Base-by-base conservation (phyloP, 2,888 invertebrate genomes). In the Brassicogethes aeneus region DNA sequence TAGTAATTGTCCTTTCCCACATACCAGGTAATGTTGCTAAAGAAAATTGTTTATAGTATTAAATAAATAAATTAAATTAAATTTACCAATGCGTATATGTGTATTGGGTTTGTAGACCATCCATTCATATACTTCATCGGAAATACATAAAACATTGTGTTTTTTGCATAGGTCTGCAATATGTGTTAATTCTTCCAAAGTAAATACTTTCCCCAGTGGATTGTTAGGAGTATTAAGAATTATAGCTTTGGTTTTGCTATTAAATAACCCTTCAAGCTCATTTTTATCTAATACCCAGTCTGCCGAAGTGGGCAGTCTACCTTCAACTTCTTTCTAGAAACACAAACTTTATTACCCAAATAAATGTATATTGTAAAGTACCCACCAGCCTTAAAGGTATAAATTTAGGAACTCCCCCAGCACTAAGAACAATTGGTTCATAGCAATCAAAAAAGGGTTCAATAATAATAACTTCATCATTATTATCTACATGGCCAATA, bases 41-140 rank as follows among this genome's bases (percentile, higher is more conserved):
- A 52, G 54, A 32, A 32, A 42, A 39, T 17, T 17, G 16, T 37
- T 17, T 15, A 17, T n/a, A 35, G 2, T 17, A n/a, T n/a, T n/a
- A n/a, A n/a, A n/a, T n/a, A n/a, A n/a, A n/a, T n/a, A n/a, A 17
- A 32, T 32, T 32, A 10, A 5, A 32, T 41, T 12, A 32, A 32
- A 45, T 17, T 43, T 64, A 88, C 95, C 94, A 44, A 97, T 96
- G 63, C 95, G 78, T 44, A 95, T 79, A 66, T 96, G 91, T 56
- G 87, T 73, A 16, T 79, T 73, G 0, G 85, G 85, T 58, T 85
- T 79, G 58, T 84, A 95, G 8, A 90, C 86, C 64, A 99, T 77
- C 93, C 95, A 97, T 66, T 99, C 97, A 55, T 99, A 99, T 0
- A 99, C 99, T 68, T 99, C 99, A 68, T 99, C 99, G 1, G 94